Conservation (phyloP, 2,113 vertebrate genomes). For the Syngnathus scovelli region DNA sequence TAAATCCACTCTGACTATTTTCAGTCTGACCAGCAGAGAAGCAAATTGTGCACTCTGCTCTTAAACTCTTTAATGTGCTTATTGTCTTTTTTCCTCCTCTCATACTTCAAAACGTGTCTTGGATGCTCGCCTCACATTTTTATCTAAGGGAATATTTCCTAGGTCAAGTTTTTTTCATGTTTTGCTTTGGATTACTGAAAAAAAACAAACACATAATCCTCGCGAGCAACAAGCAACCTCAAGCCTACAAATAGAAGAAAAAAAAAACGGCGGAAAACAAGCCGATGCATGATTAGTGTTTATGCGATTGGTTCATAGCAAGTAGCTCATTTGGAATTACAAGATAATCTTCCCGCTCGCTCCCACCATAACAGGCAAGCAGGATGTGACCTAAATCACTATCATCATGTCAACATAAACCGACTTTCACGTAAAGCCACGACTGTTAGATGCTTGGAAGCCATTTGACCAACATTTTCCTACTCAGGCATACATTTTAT, state of each 20-base stretch:
- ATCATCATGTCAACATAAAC: neutral
- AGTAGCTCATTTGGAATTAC: constrained; percentile 31
- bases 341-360: constrained; percentile 16
- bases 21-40: constrained; percentile 31
- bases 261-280: constrained; percentile 23
- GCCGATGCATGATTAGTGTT: constrained; percentile 14
- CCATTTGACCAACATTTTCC: constrained; percentile 5
- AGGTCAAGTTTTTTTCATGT: constrained; percentile 43
- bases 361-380: constrained; percentile 4
- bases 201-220: constrained; percentile 51
- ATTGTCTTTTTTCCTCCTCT: constrained; percentile 29
- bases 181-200: constrained; percentile 58
- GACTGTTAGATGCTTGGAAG: neutral
- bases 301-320: constrained; percentile 2
- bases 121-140: constrained; percentile 15
- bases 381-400: constrained; percentile 17
- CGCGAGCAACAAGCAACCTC: constrained; percentile 43
- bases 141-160: constrained; percentile 8
- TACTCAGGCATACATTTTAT: constrained; percentile 8
- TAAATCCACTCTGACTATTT: constrained; percentile 33
- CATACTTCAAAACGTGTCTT: constrained; percentile 20
- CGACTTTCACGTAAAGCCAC: constrained; percentile 4
- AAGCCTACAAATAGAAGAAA: constrained; percentile 18
- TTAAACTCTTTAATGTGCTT: constrained; percentile 25
- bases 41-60: constrained; percentile 12